Conservation (phyloP, 2,113 vertebrate genomes). For the Odontesthes bonariensis region DNA sequence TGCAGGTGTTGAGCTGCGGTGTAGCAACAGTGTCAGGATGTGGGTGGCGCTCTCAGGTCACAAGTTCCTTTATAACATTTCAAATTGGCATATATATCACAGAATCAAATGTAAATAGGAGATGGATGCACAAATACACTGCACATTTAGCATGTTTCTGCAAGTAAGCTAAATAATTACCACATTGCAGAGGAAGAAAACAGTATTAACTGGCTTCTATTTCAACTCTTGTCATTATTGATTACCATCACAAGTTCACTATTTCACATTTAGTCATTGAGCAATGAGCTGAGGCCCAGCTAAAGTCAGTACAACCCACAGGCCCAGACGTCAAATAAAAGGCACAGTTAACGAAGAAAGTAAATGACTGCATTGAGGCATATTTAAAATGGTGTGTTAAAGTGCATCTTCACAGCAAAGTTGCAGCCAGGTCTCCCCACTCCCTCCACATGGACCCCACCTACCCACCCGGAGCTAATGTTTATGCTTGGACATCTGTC, state of each 20-base stretch:
- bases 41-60: conserved; percentile 51
- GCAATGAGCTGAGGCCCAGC: conserved; percentile 12
- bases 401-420: conserved; percentile 55
- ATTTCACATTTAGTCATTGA: conserved; percentile 19
- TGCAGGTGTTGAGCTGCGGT: conserved; percentile 65
- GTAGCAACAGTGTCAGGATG: conserved; percentile 40
- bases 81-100: background rate
- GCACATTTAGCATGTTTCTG: conserved; percentile 3
- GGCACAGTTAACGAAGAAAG: conserved; percentile 17
- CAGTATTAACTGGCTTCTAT: background rate
- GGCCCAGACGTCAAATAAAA: conserved; percentile 45
- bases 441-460: conserved; percentile 25
- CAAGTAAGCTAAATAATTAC: conserved; percentile 22
- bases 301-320: conserved; percentile 27
- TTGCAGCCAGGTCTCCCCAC: conserved; percentile 20
- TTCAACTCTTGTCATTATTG: conserved; percentile 4
- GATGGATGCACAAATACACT: background rate
- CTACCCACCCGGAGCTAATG: conserved; percentile 59
- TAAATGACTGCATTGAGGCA: conserved; percentile 46
- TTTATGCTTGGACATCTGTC: conserved; percentile 79
- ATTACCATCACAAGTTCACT: conserved; percentile 17
- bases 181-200: background rate
- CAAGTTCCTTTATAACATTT: conserved; percentile 27
- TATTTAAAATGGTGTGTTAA: conserved; percentile 40
- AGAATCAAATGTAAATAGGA: background rate